Percentiles rank a stretch among this genome's conserved stretches.
Conservation (phyloP, 2,797 vertebrate genomes). For the Florisuga fusca region DNA sequence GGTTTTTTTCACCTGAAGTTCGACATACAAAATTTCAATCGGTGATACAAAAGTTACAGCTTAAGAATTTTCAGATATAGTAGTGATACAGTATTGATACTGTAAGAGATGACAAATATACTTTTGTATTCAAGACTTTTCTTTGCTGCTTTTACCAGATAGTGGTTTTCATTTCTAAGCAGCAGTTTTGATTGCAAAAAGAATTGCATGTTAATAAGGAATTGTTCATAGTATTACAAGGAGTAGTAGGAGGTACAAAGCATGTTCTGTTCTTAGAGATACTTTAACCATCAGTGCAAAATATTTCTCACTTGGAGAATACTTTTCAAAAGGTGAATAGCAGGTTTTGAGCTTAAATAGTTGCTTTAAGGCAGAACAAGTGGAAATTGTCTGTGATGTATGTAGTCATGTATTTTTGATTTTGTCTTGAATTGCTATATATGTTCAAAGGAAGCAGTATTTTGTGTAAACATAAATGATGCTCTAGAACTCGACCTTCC, state of each 20-base stretch:
- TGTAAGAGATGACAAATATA: neutral
- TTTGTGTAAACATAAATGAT: neutral
- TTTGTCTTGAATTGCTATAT: constrained; percentile 29
- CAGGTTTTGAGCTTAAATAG: neutral
- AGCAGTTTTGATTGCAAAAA: neutral
- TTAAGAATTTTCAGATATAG: neutral
- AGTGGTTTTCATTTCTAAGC: constrained; percentile 10
- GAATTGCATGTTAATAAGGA: neutral
- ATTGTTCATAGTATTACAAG: neutral
- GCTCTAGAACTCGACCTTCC: neutral
- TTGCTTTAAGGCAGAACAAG: neutral
- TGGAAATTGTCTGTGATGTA: neutral
- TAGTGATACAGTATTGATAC: neutral
- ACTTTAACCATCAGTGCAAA: neutral
- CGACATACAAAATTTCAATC: neutral
- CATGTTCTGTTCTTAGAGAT: neutral
- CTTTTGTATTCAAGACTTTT: neutral
- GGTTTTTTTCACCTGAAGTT: neutral
- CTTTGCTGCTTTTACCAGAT: neutral
- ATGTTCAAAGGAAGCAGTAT: neutral
- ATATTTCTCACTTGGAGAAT: neutral
- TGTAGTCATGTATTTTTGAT: neutral
- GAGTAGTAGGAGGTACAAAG: neutral
- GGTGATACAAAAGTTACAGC: neutral
- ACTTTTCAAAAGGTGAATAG: neutral